phyloP scores from a whole-genome alignment of 2,888 invertebrate species.

The Boloria selene region DNA sequence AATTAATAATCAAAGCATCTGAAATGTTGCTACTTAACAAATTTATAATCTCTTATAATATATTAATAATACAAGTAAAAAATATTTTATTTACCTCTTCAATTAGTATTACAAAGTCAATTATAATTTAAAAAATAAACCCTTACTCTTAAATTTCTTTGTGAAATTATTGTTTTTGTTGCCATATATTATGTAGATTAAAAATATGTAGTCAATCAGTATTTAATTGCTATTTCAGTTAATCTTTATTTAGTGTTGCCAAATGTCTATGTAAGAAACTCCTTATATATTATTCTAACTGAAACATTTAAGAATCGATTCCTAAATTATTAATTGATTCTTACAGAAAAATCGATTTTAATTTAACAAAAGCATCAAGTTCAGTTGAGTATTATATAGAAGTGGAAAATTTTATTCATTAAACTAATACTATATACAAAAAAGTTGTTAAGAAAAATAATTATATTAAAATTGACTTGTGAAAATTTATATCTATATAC shows the following conservation, averaged over 20 bases:
- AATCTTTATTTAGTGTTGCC: neutral
- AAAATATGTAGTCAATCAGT: neutral
- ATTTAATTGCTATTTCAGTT: slow-evolving; percentile 4
- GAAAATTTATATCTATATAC: neutral
- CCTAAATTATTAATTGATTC: slow-evolving; percentile 1
- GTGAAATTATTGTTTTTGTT: neutral
- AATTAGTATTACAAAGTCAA: too few species aligned
- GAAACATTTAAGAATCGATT: neutral
- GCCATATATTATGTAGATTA: neutral
- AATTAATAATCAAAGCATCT: too few species aligned
- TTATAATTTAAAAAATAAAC: too few species aligned
- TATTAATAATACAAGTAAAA: too few species aligned
- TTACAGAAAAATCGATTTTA: slow-evolving; percentile 7
- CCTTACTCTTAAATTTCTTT: too few species aligned
- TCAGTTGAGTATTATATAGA: neutral
- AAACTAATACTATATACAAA: too few species aligned
- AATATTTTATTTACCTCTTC: too few species aligned
- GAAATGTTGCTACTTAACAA: too few species aligned
- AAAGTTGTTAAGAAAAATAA: too few species aligned
- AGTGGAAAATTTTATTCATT: neutral
- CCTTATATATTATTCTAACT: too few species aligned
- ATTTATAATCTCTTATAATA: too few species aligned
- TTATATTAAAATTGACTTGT: too few species aligned
- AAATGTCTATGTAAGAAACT: neutral
- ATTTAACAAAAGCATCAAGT: neutral